A percentile compares a stretch with the other conserved stretches of the same genome.
Evolutionary conservation across 2,888 invertebrate species (phyloP).

Genomic region (Diogma glabrata): DNA sequence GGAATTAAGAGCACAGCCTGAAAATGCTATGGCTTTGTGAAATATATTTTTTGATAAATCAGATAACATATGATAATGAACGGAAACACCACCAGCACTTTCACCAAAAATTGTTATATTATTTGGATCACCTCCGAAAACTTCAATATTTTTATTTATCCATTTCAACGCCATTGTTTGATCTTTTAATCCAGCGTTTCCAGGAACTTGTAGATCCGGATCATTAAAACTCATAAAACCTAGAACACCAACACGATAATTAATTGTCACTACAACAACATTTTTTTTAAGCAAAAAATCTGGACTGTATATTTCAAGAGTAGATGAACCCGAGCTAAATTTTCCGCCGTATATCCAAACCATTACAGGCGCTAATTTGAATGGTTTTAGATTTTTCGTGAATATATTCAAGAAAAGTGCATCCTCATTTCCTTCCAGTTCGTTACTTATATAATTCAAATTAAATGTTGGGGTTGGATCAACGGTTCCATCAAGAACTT

Average conservation of each 20-base stretch:
- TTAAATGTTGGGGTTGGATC: background rate
- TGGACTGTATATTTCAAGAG: slow-evolving; percentile 35
- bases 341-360: slow-evolving; percentile 42
- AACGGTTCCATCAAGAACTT: slow-evolving; percentile 31
- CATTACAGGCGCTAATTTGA: slow-evolving; percentile 32
- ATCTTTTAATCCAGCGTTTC: slow-evolving; percentile 25
- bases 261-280: slow-evolving; percentile 34
- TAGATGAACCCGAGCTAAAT: slow-evolving; percentile 36
- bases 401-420: slow-evolving; percentile 42
- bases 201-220: slow-evolving; percentile 36
- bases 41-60: slow-evolving; percentile 37
- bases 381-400: slow-evolving; percentile 26
- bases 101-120: background rate
- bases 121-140: slow-evolving; percentile 1
- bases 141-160: background rate
- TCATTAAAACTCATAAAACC: slow-evolving; percentile 25
- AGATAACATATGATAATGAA: slow-evolving; percentile 39
- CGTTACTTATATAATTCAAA: too few species aligned
- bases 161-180: background rate
- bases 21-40: slow-evolving; percentile 33
- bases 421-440: slow-evolving; percentile 40
- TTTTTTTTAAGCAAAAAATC: slow-evolving; percentile 30
- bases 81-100: slow-evolving; percentile 20
- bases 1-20: slow-evolving; percentile 28
- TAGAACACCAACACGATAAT: slow-evolving; percentile 25